These are phyloP conservation scores for Augochlorella aurata DNA, from an alignment of 2,888 invertebrate genomes.

Conservation along the genomic window DNA sequence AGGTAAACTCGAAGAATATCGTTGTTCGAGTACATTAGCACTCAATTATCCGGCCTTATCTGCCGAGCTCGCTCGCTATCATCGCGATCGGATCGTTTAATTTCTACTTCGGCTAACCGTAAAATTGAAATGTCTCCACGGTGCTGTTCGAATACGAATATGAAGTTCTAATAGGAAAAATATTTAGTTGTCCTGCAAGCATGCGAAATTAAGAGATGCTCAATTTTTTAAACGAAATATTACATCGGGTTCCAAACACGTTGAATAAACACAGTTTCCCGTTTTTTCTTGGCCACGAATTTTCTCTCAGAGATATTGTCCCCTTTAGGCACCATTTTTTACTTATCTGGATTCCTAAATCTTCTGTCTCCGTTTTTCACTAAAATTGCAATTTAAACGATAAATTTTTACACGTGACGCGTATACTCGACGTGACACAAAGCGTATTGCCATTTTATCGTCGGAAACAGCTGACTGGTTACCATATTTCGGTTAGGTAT, in stretches of 20 bases:
- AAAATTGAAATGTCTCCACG: slow-evolving; percentile 14
- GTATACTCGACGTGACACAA: too few species aligned
- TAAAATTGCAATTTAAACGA: too few species aligned
- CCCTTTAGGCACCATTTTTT: neutral
- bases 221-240: too few species aligned
- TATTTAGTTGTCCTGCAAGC: neutral
- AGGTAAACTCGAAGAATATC: slow-evolving; percentile 3
- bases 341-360: neutral
- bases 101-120: slow-evolving; percentile 30
- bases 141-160: neutral
- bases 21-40: slow-evolving; percentile 40
- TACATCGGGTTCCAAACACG: neutral
- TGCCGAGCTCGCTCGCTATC: slow-evolving; percentile 20
- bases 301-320: neutral
- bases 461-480: too few species aligned
- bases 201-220: neutral
- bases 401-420: too few species aligned
- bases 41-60: slow-evolving; percentile 46
- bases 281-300: neutral
- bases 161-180: neutral
- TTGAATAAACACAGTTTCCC: neutral
- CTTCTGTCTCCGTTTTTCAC: neutral
- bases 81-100: slow-evolving; percentile 34
- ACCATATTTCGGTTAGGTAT: too few species aligned
- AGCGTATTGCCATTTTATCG: too few species aligned